A percentile compares a stretch with the other conserved stretches of the same genome.
Evolutionary conservation across 1,140 invertebrate species (phyloP).

Genomic region (Macrocentrus cingulum): DNA sequence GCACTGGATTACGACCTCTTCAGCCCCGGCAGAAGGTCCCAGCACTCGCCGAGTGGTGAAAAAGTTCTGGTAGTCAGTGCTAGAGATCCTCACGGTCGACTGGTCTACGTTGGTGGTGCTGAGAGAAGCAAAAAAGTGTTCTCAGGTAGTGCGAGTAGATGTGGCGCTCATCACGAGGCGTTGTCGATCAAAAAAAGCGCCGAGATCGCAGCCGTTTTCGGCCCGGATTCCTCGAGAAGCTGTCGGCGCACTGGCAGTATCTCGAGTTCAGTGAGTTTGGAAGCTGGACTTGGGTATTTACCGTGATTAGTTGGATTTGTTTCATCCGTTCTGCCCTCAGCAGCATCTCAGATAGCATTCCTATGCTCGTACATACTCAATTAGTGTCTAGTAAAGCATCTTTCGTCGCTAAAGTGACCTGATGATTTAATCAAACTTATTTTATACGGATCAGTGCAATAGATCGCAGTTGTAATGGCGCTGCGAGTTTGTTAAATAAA

Average conservation of each 20-base stretch:
- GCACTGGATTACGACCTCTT: constrained; percentile 74
- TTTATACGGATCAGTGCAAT: constrained; percentile 9
- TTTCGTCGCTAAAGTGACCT: neutral
- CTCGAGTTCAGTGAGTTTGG: constrained; percentile 53
- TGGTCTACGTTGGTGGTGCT: constrained; percentile 61
- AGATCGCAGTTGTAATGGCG: too few species aligned
- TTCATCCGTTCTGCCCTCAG: too few species aligned
- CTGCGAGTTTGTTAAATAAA: too few species aligned
- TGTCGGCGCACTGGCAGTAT: constrained; percentile 47
- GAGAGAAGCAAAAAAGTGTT: constrained; percentile 48
- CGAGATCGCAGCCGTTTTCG: constrained; percentile 84
- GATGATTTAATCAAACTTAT: constrained; percentile 6
- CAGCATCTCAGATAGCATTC: too few species aligned
- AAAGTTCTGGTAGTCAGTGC: constrained; percentile 62
- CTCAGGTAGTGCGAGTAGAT: constrained; percentile 36
- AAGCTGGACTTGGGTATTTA: constrained; percentile 54
- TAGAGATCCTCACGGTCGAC: constrained; percentile 59
- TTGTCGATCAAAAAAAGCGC: constrained; percentile 84
- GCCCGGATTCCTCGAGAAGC: constrained; percentile 35
- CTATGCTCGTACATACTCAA: too few species aligned
- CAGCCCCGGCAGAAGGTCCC: constrained; percentile 53
- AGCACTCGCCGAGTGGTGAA: constrained; percentile 49
- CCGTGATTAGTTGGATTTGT: too few species aligned
- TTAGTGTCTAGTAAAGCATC: too few species aligned
- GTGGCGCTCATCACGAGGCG: constrained; percentile 65